Conservation (phyloP, 1,140 invertebrate genomes). For the Brachystomella parvula region DNA sequence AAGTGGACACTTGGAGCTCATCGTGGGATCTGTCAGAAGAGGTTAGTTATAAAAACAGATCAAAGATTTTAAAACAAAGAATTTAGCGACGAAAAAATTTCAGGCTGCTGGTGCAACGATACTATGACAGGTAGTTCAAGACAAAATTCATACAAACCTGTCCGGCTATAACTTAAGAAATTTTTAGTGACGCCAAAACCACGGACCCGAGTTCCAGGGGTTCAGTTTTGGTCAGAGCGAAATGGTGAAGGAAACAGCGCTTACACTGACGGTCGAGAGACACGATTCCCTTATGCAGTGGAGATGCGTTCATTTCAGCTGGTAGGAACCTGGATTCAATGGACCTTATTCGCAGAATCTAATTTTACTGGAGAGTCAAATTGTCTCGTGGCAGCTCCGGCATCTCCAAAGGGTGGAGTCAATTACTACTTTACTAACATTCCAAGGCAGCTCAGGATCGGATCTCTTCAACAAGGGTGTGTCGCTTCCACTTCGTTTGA, state of each 20-base stretch:
- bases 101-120: slow-evolving; percentile 6
- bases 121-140: neutral
- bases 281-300: neutral
- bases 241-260: neutral
- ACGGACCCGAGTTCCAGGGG: neutral
- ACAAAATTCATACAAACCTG: neutral
- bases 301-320: neutral
- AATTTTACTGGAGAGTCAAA: neutral
- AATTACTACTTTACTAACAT: slow-evolving; percentile 1
- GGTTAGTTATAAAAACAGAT: too few relatives aligned
- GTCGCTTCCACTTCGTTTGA: neutral
- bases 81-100: too few relatives aligned
- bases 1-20: neutral
- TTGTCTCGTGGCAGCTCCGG: neutral
- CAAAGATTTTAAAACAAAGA: too few relatives aligned
- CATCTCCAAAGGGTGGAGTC: neutral
- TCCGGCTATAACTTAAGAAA: neutral
- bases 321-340: neutral
- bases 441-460: neutral
- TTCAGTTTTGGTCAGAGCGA: neutral
- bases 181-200: neutral
- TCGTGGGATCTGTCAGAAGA: neutral
- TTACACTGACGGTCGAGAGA: neutral
- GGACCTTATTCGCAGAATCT: neutral
- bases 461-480: neutral